A percentile compares a stretch with the other conserved stretches of the same genome.
Evolutionary conservation across 53 echinoderm and acorn worm species (phyloP).

Genomic region (Stichopus horrens): DNA sequence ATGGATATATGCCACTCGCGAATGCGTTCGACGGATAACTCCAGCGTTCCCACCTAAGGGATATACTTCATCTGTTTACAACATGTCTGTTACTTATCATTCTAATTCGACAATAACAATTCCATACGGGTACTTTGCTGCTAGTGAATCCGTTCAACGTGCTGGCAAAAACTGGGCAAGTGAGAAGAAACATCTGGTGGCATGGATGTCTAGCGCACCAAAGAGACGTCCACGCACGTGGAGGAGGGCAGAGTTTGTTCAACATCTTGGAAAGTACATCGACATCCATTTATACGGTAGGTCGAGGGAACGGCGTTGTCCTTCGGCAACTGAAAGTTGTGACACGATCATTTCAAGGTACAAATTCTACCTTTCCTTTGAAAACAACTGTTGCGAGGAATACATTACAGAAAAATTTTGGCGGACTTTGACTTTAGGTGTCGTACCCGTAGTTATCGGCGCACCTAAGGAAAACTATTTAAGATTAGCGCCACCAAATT

Average conservation of each 20-base stretch:
- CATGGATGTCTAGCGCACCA: slow-evolving; percentile 23
- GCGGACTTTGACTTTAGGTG: background rate
- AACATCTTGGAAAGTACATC: background rate
- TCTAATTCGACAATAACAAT: slow-evolving; percentile 20
- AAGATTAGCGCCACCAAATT: slow-evolving; percentile 17
- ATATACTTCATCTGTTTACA: background rate
- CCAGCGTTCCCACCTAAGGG: background rate
- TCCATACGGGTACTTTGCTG: background rate
- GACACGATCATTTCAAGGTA: background rate
- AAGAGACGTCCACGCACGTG: background rate
- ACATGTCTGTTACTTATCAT: slow-evolving; percentile 29
- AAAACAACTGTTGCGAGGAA: background rate
- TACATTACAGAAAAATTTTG: background rate
- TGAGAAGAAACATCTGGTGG: slow-evolving; percentile 12
- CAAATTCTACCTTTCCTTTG: background rate
- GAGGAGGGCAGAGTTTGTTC: background rate
- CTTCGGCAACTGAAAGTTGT: background rate
- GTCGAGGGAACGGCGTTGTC: background rate
- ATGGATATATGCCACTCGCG: slow-evolving; percentile 32
- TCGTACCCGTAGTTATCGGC: slow-evolving; percentile 26
- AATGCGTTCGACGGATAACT: slow-evolving; percentile 4
- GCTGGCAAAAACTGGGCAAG: background rate
- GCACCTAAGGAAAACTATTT: slow-evolving; percentile 6
- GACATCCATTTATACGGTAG: slow-evolving; percentile 16
- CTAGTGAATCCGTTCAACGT: no score